phyloP scores from a whole-genome alignment of 2,888 invertebrate genomes.

The Netelia fuscicornis region DNA sequence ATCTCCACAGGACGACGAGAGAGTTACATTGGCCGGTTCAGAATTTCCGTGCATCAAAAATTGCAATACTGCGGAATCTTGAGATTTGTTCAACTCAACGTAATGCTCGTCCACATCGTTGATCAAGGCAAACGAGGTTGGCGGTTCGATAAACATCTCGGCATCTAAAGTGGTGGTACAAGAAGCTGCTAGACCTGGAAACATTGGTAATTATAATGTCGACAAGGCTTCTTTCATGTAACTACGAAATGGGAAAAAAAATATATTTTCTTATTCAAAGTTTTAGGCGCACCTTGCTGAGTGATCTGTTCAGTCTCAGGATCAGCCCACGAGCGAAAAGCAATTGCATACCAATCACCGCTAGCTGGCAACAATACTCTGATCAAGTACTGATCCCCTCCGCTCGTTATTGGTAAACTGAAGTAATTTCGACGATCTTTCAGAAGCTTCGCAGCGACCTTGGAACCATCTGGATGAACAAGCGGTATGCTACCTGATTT shows the following conservation, averaged over 20 bases:
- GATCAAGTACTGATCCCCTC: conserved; percentile 87
- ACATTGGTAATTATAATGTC: conserved; percentile 11
- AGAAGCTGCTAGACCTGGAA: conserved; percentile 89
- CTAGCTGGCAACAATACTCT: conserved; percentile 89
- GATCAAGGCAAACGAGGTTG: conserved; percentile 79
- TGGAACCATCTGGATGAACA: conserved; percentile 92
- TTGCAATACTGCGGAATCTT: conserved; percentile 77
- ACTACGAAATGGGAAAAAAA: conserved; percentile 2
- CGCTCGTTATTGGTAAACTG: conserved; percentile 87
- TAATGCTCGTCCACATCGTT: conserved; percentile 54
- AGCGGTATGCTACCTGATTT: conserved; percentile 94
- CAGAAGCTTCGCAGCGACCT: conserved; percentile 89
- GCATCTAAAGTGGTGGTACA: conserved; percentile 89
- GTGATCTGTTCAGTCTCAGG: conserved; percentile 90
- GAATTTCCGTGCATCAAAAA: conserved; percentile 76
- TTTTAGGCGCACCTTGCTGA: conserved; percentile 88
- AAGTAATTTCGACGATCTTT: conserved; percentile 86
- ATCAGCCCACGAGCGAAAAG: conserved; percentile 92
- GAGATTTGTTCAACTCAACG: conserved; percentile 69
- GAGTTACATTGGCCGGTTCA: conserved; percentile 69
- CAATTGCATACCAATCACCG: conserved; percentile 93
- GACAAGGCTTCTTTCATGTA: neutral
- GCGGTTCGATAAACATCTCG: conserved; percentile 87
- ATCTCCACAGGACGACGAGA: conserved; percentile 79
- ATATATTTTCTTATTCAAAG: conserved; percentile 62